phyloP scores from a whole-genome alignment of 2,113 vertebrate species.

The Mungos mungo region DNA sequence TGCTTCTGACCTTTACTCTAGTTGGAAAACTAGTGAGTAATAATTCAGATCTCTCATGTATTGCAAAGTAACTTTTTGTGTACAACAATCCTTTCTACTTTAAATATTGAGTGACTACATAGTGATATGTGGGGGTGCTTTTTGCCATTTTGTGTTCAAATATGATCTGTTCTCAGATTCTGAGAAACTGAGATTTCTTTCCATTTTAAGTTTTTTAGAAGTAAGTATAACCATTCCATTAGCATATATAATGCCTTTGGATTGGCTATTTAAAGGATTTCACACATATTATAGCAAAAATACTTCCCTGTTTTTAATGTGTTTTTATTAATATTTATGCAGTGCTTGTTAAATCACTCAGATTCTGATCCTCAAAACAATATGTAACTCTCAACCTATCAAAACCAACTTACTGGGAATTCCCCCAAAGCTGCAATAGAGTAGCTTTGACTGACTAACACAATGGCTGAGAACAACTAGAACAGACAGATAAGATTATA shows the following conservation, averaged over 20 bases:
- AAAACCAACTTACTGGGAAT: conserved; percentile 18
- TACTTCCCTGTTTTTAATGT: neutral
- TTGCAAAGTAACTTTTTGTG: neutral
- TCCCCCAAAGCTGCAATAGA: neutral
- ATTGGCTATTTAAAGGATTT: conserved; percentile 56
- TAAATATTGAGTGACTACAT: neutral
- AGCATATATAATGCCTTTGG: conserved; percentile 15
- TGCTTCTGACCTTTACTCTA: neutral
- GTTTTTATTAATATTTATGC: conserved; percentile 12
- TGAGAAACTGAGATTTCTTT: conserved; percentile 56
- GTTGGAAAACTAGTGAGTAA: conserved; percentile 52
- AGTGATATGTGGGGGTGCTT: neutral
- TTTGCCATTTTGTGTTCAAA: neutral
- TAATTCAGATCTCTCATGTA: neutral
- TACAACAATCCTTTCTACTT: neutral
- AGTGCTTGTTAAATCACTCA: conserved; percentile 37
- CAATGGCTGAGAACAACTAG: neutral
- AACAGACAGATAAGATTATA: neutral
- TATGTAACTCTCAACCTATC: conserved; percentile 9
- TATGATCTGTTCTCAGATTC: conserved; percentile 24
- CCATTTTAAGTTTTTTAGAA: conserved; percentile 54
- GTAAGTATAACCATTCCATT: conserved; percentile 66
- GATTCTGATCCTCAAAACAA: conserved; percentile 26
- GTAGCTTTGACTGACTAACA: neutral
- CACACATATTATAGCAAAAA: neutral